Evolutionary conservation across 2,113 vertebrate species (phyloP), one percentile per base, ranked within the genome.

Genomic region (Eurystomus gularis): DNA sequence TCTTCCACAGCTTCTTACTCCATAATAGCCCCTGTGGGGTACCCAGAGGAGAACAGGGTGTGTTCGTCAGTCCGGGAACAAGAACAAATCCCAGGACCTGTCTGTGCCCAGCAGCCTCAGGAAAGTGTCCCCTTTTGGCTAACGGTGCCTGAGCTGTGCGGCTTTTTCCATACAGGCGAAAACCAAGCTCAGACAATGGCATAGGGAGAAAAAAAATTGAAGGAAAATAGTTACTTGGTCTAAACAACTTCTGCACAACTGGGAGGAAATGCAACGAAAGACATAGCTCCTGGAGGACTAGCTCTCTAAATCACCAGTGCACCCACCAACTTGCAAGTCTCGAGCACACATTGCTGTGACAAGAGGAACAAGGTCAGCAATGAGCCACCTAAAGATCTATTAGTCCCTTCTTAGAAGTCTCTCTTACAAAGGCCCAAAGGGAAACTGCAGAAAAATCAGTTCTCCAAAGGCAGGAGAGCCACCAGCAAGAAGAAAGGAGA

Each of bases 1-100:
- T 92, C 81, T 96, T 94, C 96, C 95, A 93, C 89, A 93, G 44
- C 40, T n/a, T 96, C 77, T 97, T 96, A 94, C 91, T 96, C 94
- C 94, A 96, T 16, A 92, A 73, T 69, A 86, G 69, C 86, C 88
- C 93, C 91, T 70, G 73, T 84, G 86, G 94, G 94, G 91, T 93
- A 96, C 66, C 69, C 83, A 2, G 69, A 93, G 61, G 82, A 96
- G 88, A 90, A 87, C 7, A 78, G 90, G 77, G 95, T 89, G 95
- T 96, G 86, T 88, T 95, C 13, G 4, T 79, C 62, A 82, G 92
- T 92, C 88, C 2, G 69, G 94, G 88, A 96, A 94, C 1, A 3
- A 89, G 88, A 96, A 90, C 9, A 39, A 93, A 95, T 85, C 93
- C 82, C 92, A 85, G 86, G 76, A 79, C 94, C 72, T 91, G 77